Evolutionary conservation across 2,797 vertebrate genomes (phyloP), one percentile per base, ranked within the genome.

Genomic region (Hydrocynus forskahlii): DNA sequence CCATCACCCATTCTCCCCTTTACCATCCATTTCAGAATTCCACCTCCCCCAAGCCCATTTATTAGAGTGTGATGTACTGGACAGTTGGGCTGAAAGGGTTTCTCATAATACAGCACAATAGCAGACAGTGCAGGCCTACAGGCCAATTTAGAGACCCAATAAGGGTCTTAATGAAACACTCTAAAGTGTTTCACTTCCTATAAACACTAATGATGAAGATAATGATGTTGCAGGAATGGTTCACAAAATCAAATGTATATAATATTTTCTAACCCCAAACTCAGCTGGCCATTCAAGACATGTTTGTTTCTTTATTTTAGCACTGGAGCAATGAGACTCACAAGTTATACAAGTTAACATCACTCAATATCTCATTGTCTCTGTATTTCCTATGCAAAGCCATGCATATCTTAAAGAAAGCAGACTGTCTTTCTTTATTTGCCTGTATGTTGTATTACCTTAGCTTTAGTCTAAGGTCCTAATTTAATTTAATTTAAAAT

Each of bases 1-100:
- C 67, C 72, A 73, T 85, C 72, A 60, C 60, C 55, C 16, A 8
- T 5, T 84, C 68, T 62, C 72, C 67, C 43, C 45, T 48, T 45
- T 25, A 9, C 25, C 59, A 25, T 75, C 50, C 67, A 59, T 45
- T 66, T 67, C 25, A 75, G 7, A 12, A 5, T 70, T 64, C 54
- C 62, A 19, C 29, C 9, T 66, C 50, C 7, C 48, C 35, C 67
- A 45, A 48, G 2, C 10, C 40, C n/a, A 68, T 40, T 55, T 14
- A 7, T 17, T 55, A 9, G 48, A 52, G 16, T 23, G 17, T 25
- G 40, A 50, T 4, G 8, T 55, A 35, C 2, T 38, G 74, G 40
- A 54, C 25, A 76, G 8, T 66, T 50, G 45, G 35, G 19, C 23
- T 21, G 63, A 64, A 69, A 70, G 71, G 21, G 54, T 23, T 48